phyloP scores from a whole-genome alignment of 2,888 invertebrate genomes.

The Yponomeuta plumbellus region DNA sequence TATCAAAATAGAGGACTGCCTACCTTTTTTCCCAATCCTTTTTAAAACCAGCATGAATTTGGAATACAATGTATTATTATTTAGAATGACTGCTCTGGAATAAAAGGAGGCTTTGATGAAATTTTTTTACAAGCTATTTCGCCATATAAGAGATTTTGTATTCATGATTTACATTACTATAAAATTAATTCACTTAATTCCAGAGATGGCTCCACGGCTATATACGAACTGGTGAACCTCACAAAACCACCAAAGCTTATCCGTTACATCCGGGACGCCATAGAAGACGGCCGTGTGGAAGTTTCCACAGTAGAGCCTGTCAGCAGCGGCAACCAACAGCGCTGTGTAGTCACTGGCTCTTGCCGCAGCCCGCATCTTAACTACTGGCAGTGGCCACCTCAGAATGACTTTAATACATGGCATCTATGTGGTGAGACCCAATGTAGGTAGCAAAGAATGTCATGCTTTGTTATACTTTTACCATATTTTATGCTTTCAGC shows the following conservation, averaged over 20 bases:
- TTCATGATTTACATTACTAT: too few species aligned
- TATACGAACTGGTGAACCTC: conserved; percentile 38
- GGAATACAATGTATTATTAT: too few species aligned
- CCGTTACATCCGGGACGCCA: conserved; percentile 49
- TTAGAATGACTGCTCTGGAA: too few species aligned
- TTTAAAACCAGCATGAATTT: too few species aligned
- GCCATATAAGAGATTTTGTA: too few species aligned
- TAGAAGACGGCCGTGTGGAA: conserved; percentile 45
- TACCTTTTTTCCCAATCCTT: too few species aligned
- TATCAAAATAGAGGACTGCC: too few species aligned
- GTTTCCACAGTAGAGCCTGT: conserved; percentile 57
- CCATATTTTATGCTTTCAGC: too few species aligned
- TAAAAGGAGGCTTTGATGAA: too few species aligned
- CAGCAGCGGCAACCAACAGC: conserved; percentile 25
- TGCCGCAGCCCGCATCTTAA: conserved; percentile 35
- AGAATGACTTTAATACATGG: background rate
- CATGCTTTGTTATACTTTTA: too few species aligned
- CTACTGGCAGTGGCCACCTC: conserved; percentile 33
- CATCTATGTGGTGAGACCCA: background rate
- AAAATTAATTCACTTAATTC: conserved; percentile 25
- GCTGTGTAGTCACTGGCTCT: conserved; percentile 44
- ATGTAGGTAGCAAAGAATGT: background rate
- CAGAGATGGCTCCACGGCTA: conserved; percentile 58
- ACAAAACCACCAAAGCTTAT: conserved; percentile 39
- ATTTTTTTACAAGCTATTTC: too few species aligned